A percentile compares a stretch with the other conserved stretches of the same genome.
These are phyloP conservation scores for Brachypalpus laphriformis DNA, from an alignment of 2,888 invertebrate species.

Conservation along the genomic window DNA sequence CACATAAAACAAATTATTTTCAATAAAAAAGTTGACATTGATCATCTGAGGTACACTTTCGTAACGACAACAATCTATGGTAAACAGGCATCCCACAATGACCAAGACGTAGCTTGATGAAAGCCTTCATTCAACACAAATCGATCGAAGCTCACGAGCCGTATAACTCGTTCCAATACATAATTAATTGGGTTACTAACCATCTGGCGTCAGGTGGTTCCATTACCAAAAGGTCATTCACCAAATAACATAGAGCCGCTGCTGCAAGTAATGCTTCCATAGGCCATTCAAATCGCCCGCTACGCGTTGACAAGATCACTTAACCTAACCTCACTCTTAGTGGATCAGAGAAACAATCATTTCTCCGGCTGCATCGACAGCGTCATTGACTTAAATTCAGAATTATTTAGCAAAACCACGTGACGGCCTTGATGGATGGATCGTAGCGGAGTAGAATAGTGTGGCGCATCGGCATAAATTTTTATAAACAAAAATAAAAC, in stretches of 20 bases:
- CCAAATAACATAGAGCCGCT: constrained; percentile 1
- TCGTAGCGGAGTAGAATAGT: background rate
- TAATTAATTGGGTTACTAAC: constrained; percentile 4
- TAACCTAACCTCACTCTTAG: background rate
- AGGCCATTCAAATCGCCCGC: background rate
- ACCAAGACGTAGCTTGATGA: background rate
- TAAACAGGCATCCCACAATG: constrained; percentile 23
- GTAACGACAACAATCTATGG: constrained; percentile 47
- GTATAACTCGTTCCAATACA: constrained; percentile 18
- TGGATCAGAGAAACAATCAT: background rate
- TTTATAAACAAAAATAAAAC: background rate
- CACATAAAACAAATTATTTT: background rate
- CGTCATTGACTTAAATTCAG: constrained; percentile 47
- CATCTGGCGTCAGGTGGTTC: constrained; percentile 14
- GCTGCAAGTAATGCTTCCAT: background rate
- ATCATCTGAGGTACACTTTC: constrained; percentile 29
- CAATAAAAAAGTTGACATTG: constrained; percentile 35
- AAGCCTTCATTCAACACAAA: constrained; percentile 12
- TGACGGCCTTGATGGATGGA: constrained; percentile 19
- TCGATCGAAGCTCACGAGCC: background rate
- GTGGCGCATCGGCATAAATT: background rate
- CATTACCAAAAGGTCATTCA: constrained; percentile 47
- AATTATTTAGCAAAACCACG: constrained; percentile 19
- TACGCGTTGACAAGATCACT: background rate
- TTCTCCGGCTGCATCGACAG: background rate